A percentile compares a stretch with the other conserved stretches of the same genome.
Conservation (phyloP, 2,888 invertebrate species). For the Entomobrya proxima region DNA sequence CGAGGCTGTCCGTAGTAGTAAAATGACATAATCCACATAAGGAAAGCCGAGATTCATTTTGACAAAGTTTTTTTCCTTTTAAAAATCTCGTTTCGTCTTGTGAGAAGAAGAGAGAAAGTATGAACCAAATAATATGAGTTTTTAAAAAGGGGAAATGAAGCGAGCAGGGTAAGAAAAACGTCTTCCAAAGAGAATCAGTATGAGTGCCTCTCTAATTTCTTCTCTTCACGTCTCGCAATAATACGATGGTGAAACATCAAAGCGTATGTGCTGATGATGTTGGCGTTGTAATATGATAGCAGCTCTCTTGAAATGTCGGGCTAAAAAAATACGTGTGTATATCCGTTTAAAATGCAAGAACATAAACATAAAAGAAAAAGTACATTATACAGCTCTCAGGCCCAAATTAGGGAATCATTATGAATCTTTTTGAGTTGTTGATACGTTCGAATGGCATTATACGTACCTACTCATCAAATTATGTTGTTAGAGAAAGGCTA, state of each 20-base stretch:
- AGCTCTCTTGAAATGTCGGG: constrained; percentile 25
- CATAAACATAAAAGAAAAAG: constrained; percentile 44
- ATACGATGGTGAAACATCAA: constrained; percentile 31
- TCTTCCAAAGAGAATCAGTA: constrained; percentile 51
- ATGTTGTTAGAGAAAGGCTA: constrained; percentile 7
- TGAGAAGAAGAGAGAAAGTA: constrained; percentile 35
- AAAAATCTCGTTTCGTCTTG: constrained; percentile 51
- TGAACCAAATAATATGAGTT: constrained; percentile 51
- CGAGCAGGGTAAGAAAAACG: constrained; percentile 48
- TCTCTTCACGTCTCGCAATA: constrained; percentile 29
- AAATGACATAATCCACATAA: constrained; percentile 66
- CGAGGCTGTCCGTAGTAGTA: constrained; percentile 67
- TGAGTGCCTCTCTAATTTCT: constrained; percentile 57
- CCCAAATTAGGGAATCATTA: constrained; percentile 52
- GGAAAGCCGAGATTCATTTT: constrained; percentile 53
- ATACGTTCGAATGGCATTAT: constrained; percentile 20
- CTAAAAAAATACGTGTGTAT: neutral
- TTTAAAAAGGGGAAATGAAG: constrained; percentile 61
- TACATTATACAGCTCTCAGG: constrained; percentile 36
- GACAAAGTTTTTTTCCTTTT: constrained; percentile 40
- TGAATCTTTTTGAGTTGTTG: constrained; percentile 49
- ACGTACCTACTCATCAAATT: constrained; percentile 40
- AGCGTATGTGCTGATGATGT: constrained; percentile 37
- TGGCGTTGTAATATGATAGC: constrained; percentile 7
- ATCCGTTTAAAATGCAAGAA: constrained; percentile 18